Base-by-base conservation (phyloP, 2,113 vertebrate species). In the Aldabrachelys gigantea region DNA sequence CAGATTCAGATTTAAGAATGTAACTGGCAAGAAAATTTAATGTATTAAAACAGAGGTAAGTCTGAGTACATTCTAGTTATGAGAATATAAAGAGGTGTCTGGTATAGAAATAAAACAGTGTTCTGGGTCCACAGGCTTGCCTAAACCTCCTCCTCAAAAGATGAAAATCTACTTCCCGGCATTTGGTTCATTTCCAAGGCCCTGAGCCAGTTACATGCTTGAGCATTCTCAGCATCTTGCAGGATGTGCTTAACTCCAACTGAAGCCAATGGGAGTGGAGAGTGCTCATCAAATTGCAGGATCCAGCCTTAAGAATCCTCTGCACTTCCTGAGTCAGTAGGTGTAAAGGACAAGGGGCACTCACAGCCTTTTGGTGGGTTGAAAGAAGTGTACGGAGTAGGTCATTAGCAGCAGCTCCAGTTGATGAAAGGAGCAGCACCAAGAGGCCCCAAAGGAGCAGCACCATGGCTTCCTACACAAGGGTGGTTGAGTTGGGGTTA, bases 1-100 rank as follows among this genome's bases (percentile, higher is more conserved):
- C 65, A 87, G 65, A 85, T 38, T 94, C 69, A 89, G 65, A 83
- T 44, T 94, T 85, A n/a, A 93, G 41, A 92, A 72, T 12, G 24
- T 54, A 84, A 56, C 54, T 90, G 75, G 65, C 8, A 89, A 85
- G 62, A 80, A 80, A 92, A 82, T 22, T n/a, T 69, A 69, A 27
- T 31, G 56, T 44, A 87, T 16, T 85, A 6, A 11, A 53, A 38
- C 65, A 47, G 41, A 53, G 50, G 69, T 57, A 2, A 54, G 21
- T 79, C 2, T 10, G 29, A 89, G 8, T 24, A 87, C 31, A 14
- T 29, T 49, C 59, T 10, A 84, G 52, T 82, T 86, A 78, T 89
- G 17, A 80, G 53, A 87, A 82, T 38, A 84, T 49, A 84, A 84
- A 79, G 62, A 62, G 3, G 19, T 8, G 13, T 21, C 62, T 82